A percentile compares a stretch with the other conserved stretches of the same genome.
phyloP scores from a whole-genome alignment of 2,797 vertebrate genomes.

The Sarcophilus harrisii region DNA sequence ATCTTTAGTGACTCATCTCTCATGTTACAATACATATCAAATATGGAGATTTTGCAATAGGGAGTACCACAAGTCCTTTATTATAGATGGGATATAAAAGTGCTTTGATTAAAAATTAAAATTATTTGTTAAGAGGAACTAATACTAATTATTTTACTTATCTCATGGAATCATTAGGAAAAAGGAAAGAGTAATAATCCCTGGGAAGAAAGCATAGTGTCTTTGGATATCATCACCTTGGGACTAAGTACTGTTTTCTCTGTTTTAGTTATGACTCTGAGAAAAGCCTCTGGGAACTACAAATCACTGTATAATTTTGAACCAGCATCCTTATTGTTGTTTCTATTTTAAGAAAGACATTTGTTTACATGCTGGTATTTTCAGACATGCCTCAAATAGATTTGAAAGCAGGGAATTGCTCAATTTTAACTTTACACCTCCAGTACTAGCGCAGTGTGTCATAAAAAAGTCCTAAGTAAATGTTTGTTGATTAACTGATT shows the following conservation, averaged over 20 bases:
- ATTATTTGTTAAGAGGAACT: not conserved
- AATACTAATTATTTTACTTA: not conserved
- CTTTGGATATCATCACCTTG: not conserved
- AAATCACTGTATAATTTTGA: not conserved
- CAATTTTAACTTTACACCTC: not conserved
- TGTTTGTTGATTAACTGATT: not conserved
- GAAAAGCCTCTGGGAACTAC: not conserved
- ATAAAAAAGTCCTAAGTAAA: not conserved
- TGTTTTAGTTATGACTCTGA: not conserved
- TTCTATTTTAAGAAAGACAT: not conserved
- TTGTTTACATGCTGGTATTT: not conserved
- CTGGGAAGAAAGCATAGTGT: not conserved
- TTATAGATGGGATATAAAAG: not conserved
- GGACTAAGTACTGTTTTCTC: not conserved
- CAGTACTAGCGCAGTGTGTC: not conserved
- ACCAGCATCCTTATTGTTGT: not conserved
- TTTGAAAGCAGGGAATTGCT: not conserved
- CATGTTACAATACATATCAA: constrained; percentile 5
- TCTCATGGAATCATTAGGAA: not conserved
- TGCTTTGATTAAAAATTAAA: constrained; percentile 6
- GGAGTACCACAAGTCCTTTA: not conserved
- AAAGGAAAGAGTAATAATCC: not conserved
- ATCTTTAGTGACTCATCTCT: not conserved
- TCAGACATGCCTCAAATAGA: not conserved
- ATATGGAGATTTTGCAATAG: not conserved